Conservation (phyloP, 53 echinoderm and acorn worm genomes). For the Temnopleurus reevesii region DNA sequence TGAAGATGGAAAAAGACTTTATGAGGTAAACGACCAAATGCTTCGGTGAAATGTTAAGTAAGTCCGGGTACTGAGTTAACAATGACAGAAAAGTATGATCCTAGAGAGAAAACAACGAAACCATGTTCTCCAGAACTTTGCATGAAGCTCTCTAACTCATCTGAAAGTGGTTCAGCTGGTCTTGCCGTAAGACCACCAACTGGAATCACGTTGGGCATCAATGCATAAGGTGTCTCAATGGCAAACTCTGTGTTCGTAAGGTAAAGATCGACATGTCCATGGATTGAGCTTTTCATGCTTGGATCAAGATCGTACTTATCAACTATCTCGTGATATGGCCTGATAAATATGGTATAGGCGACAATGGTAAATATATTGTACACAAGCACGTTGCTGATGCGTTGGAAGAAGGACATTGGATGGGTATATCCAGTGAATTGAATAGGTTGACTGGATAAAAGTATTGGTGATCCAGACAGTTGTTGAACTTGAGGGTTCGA, state of each 20-base stretch:
- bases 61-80: neutral
- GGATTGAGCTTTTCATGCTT: neutral
- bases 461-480: neutral
- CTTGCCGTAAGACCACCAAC: conserved; percentile 4
- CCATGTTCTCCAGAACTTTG: conserved; percentile 7
- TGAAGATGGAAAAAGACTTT: neutral
- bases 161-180: neutral
- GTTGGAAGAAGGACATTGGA: neutral
- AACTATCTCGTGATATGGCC: neutral
- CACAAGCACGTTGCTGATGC: neutral
- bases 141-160: neutral
- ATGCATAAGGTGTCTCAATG: neutral
- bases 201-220: conserved; percentile 24
- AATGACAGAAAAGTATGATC: neutral
- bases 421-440: neutral
- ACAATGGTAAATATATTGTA: neutral
- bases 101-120: neutral
- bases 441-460: neutral
- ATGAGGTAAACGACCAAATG: conserved; percentile 7
- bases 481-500: neutral
- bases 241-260: conserved; percentile 1
- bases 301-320: neutral
- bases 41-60: neutral
- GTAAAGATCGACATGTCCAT: neutral
- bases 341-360: neutral